Evolutionary conservation across 2,888 invertebrate species (phyloP), one percentile per base, ranked within the genome.

Genomic region (Ormyrus pomaceus): DNA sequence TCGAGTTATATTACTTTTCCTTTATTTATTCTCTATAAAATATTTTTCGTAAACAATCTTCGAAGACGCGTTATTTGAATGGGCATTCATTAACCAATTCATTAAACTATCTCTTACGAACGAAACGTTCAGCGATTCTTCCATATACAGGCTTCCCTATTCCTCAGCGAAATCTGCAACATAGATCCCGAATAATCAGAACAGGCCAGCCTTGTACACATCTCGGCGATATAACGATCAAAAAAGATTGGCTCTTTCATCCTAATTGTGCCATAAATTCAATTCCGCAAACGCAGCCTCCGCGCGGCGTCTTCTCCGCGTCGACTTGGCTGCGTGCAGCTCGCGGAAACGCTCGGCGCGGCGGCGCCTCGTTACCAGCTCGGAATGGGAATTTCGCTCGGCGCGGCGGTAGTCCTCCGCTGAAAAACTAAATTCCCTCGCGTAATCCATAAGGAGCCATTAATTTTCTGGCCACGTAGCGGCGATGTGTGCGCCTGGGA

Each of bases 391-490:
- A 73, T 73, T 61, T 64, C 64, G 72, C 64, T 45, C 34, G 34
- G 34, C 34, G 34, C 34, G 34, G 34, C 34, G 34, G 34, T 4
- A 34, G 34, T 34, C 34, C 34, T 0, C 4, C 34, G 34, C 34
- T 34, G 34, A 34, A 34, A 34, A 34, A 34, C 34, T 34, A 72
- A 77, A 77, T 77, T 72, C 71, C 46, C 71, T 55, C 61, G 79
- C 69, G 79, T 51, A 73, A 79, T 79, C 73, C 51, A 58, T 64
- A 74, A 74, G 64, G 19, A 59, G 59, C 64, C 70, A 74, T 81
- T 81, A 77, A 77, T 74, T 81, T 74, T 70, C 77, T 65, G 65
- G 70, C 74, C 78, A 77, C 78, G 81, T 70, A 58, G 34, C 70
- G 55, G 51, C 55, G 50, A 66, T 71, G 66, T 72, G 53, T 75